Conservation (phyloP, 2,888 invertebrate species). For the Tipula confusa region DNA sequence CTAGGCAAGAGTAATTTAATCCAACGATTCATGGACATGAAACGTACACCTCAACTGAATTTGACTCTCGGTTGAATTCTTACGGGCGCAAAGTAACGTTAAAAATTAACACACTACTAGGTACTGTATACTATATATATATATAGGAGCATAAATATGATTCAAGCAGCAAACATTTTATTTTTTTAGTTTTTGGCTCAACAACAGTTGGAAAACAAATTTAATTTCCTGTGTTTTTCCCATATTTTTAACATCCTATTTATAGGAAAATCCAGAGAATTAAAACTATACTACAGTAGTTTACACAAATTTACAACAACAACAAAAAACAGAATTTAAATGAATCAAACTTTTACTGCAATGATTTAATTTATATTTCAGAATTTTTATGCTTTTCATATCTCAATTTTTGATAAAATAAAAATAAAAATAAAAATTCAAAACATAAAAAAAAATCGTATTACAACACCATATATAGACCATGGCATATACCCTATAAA, state of each 20-base stretch:
- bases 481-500: background rate
- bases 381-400: constrained; percentile 20
- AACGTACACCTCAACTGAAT: background rate
- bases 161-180: background rate
- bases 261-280: constrained; percentile 20
- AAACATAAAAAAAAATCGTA: background rate
- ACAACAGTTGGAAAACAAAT: constrained; percentile 25
- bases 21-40: no score
- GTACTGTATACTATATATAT: background rate
- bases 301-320: background rate
- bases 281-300: constrained; percentile 16
- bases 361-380: constrained; percentile 25
- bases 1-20: no score
- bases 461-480: background rate
- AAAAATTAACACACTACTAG: no score
- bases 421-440: no score
- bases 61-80: background rate
- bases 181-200: background rate
- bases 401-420: background rate
- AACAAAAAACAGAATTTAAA: background rate
- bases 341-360: constrained; percentile 25
- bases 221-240: constrained; percentile 3
- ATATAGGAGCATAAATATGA: background rate
- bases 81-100: background rate
- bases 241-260: constrained; percentile 1